Evolutionary conservation across 2,888 invertebrate genomes (phyloP).

Genomic region (Blastobasis adustella): DNA sequence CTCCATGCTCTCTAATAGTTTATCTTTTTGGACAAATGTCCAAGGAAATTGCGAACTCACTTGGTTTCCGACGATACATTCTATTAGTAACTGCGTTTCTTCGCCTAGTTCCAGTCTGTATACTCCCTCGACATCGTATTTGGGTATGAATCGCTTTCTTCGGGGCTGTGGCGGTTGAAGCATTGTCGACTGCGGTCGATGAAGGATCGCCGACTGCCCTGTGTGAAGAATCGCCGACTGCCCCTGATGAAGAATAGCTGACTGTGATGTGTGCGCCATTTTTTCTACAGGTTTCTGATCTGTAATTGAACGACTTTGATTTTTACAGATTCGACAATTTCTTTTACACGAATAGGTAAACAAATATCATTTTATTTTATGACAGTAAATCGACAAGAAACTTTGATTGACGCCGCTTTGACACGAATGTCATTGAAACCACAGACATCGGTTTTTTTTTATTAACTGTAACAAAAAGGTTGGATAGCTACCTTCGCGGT

Average conservation of each 20-base stretch:
- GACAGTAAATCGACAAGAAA: no score
- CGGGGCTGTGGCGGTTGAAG: conserved; percentile 36
- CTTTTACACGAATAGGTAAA: no score
- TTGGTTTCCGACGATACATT: conserved; percentile 79
- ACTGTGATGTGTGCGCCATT: conserved; percentile 19
- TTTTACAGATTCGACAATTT: no score
- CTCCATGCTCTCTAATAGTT: conserved; percentile 77
- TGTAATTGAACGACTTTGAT: conserved; percentile 23
- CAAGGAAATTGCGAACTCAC: conserved; percentile 84
- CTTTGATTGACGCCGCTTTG: no score
- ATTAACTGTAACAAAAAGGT: no score
- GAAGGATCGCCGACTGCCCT: no score
- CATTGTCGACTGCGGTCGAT: conserved; percentile 5
- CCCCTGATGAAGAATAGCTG: no score
- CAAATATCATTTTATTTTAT: no score
- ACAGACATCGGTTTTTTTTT: no score
- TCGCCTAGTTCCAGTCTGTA: conserved; percentile 66
- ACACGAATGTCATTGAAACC: no score
- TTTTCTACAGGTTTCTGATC: conserved; percentile 26
- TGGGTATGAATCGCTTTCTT: conserved; percentile 59
- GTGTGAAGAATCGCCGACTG: no score
- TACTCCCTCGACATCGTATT: conserved; percentile 74
- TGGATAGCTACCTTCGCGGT: no score
- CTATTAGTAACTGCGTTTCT: conserved; percentile 76
- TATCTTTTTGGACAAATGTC: conserved; percentile 77